Evolutionary conservation across 2,797 vertebrate species (phyloP).

Genomic region (Hyperoplus lanceolatus): DNA sequence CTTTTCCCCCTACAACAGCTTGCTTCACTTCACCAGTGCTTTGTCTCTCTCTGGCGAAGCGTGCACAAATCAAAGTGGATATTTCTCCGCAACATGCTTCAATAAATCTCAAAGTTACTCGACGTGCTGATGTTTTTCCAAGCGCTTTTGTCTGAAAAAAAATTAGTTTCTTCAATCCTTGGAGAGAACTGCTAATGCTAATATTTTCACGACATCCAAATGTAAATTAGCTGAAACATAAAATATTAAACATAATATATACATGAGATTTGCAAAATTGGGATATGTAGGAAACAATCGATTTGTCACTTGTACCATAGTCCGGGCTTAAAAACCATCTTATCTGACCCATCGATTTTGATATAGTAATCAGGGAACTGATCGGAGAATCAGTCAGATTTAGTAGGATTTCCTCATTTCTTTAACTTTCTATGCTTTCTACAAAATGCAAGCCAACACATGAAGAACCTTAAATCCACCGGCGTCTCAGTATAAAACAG

Average conservation of each 20-base stretch:
- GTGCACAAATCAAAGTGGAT: conserved; percentile 29
- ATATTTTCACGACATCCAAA: background rate
- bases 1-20: background rate
- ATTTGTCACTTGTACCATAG: background rate
- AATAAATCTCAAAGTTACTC: background rate
- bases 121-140: background rate
- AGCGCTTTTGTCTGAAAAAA: conserved; percentile 6
- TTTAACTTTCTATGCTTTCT: background rate
- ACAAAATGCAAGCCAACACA: background rate
- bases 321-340: background rate
- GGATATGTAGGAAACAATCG: background rate
- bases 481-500: background rate
- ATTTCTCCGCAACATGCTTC: conserved; percentile 14
- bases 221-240: conserved; percentile 6
- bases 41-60: conserved; percentile 13
- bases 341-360: background rate
- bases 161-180: background rate
- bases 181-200: conserved; percentile 3
- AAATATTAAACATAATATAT: conserved; percentile 15
- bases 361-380: background rate
- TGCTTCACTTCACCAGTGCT: conserved; percentile 24
- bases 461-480: background rate
- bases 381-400: background rate
- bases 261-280: background rate
- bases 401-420: background rate